Percentiles rank a stretch among this genome's conserved stretches.
These are phyloP conservation scores for Drosophila percnosoma DNA, from an alignment of 2,888 invertebrate species.

Conservation along the genomic window DNA sequence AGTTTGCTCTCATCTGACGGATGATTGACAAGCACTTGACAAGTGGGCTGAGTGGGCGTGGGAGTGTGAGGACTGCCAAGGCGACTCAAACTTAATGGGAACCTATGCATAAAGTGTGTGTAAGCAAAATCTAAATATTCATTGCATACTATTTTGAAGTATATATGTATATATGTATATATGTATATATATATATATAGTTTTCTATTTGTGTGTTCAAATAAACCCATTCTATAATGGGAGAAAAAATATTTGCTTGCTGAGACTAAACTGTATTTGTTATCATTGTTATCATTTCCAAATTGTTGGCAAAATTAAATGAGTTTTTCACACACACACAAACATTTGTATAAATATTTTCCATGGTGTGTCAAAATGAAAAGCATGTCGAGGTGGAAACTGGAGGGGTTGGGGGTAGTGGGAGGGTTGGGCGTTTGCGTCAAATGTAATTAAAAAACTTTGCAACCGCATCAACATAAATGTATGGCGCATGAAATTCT, in stretches of 20 bases:
- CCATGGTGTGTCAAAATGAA: constrained; percentile 17
- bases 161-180: background rate
- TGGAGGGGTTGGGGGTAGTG: background rate
- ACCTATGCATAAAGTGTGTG: constrained; percentile 44
- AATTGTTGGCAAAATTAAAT: constrained; percentile 68
- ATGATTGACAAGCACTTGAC: constrained; percentile 67
- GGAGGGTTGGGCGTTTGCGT: constrained; percentile 10
- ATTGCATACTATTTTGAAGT: background rate
- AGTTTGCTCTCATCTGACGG: constrained; percentile 45
- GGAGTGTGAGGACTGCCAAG: constrained; percentile 21
- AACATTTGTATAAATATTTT: constrained; percentile 5
- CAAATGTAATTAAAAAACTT: constrained; percentile 80
- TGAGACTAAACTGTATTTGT: constrained; percentile 44
- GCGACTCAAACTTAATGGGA: constrained; percentile 44
- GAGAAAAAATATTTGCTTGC: constrained; percentile 21
- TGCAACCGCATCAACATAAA: constrained; percentile 81
- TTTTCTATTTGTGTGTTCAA: background rate
- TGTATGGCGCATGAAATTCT: constrained; percentile 69
- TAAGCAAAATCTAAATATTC: constrained; percentile 22
- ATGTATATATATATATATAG: background rate
- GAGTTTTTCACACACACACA: constrained; percentile 66
- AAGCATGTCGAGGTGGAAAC: background rate
- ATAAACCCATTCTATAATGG: background rate
- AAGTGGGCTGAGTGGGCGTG: constrained; percentile 24
- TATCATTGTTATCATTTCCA: constrained; percentile 66